phyloP scores from a whole-genome alignment of 1,140 invertebrate species.

The Trigoniulus corallinus region DNA sequence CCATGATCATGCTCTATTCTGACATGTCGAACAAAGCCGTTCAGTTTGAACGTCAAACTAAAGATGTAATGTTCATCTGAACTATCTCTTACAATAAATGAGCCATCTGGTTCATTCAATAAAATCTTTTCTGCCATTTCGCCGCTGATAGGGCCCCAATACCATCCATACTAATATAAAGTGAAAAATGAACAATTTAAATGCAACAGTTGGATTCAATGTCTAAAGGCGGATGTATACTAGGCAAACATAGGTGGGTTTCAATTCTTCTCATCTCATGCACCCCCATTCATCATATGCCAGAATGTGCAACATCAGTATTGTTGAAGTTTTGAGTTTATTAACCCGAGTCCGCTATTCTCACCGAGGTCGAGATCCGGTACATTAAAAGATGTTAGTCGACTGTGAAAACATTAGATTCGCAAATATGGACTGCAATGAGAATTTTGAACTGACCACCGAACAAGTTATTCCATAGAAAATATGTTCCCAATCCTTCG shows the following conservation, averaged over 20 bases:
- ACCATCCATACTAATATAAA: constrained; percentile 96
- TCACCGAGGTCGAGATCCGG: no score
- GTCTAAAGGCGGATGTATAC: no score
- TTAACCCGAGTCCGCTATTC: no score
- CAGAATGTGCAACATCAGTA: no score
- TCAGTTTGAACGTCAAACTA: constrained; percentile 86
- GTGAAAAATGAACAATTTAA: constrained; percentile 21
- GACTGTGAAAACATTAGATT: no score
- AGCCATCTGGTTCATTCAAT: constrained; percentile 77
- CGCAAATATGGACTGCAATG: no score
- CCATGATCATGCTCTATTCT: constrained; percentile 95
- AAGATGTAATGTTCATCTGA: constrained; percentile 96
- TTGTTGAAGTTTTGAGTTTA: no score
- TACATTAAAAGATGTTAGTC: no score
- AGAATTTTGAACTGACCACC: no score
- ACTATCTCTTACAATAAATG: constrained; percentile 89
- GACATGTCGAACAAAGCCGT: constrained; percentile 80
- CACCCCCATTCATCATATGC: background rate
- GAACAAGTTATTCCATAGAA: no score
- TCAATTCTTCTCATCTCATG: background rate
- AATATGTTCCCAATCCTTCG: no score
- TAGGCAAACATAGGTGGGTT: background rate
- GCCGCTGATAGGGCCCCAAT: constrained; percentile 91
- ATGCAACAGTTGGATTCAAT: background rate
- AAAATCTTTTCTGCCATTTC: constrained; percentile 86